Base-by-base conservation (phyloP, 2,113 vertebrate species). In the Saguinus midas region DNA sequence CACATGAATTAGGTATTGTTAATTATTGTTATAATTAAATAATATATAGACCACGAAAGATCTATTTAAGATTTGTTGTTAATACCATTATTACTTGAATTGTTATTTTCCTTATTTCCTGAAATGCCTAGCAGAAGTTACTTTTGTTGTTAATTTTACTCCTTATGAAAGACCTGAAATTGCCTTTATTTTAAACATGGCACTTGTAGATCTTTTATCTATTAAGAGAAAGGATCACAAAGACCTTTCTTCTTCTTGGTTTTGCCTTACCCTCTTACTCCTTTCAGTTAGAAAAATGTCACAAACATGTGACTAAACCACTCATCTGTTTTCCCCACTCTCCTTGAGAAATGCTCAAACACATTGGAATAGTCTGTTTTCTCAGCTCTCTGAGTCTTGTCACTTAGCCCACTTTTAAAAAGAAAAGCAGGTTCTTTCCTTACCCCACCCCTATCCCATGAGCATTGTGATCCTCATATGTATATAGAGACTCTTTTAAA, bases 271-370 rank as follows among this genome's bases (percentile, higher is more conserved):
- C 61, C 23, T 66, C 9, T 13, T 61, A 52, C 18, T 76, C n/a
- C 73, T 93, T 90, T n/a, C 66, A 48, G 17, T 48, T 35, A 85
- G 82, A 92, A 96, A 96, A 90, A 85, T 43, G 6, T 23, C 50
- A 40, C 29, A 81, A 72, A 40, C 2, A 10, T 45, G 20, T 45
- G 91, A 29, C 86, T 73, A 89, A 93, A 43, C 35, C 13, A 29
- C 40, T 55, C 43, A 45, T 58, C 61, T 78, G 2, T 23, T n/a
- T 91, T 82, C 55, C 43, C 32, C 20, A 29, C 27, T 66, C 21
- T 64, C 6, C 37, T 81, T 37, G 27, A 91, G 12, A 40, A 91
- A 82, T 32, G 16, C 16, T 85, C n/a, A 8, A 3, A 40, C 73
- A 90, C 23, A 16, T 27, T 73, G 58, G 57, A 9, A 48, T 20